Base-by-base conservation (phyloP, 1,140 invertebrate genomes). In the Muscidifurax raptorellus region DNA sequence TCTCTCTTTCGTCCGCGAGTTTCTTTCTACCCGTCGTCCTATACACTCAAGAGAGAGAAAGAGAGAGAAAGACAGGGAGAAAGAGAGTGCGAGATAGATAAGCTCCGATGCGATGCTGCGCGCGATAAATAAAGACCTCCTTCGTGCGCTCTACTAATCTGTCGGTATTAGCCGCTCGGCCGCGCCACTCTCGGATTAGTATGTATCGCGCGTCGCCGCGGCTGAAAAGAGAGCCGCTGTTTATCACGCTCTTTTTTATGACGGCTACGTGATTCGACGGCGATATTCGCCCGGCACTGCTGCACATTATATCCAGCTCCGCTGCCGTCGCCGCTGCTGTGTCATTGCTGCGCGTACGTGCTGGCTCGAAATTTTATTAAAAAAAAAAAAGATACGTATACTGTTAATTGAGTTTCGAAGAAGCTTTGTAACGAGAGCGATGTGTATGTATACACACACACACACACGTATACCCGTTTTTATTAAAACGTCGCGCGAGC, bases 241-340 rank as follows among this genome's bases (percentile, higher is more conserved):
- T 85, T 85, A 85, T 85, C 84, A 81, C 79, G 32, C 71, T 25
- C 18, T 83, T 82, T 80, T 79, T 84, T 84, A 84, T 64, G 83
- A 80, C 76, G 28, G 9, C 28, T 79, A 79, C 83, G 83, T 84
- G 82, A 78, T 79, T 59, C 44, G 76, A 67, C 40, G 82, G 40
- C 25, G 52, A 30, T 66, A 75, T 75, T n/a, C 77, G 52, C 13
- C 13, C 36, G 18, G 28, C 25, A 10, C 64, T 80, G 64, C n/a
- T 32, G 32, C 59, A 22, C 78, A 13, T 40, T 59, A 12, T 47
- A n/a, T 59, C 52, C 22, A n/a, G 15, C 6, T 59, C 0, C 25
- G 7, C 9, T 67, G 7, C 9, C 28, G 3, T 25, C 7, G 22
- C 1, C 25, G 18, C 15, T 7, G 28, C 59, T n/a, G 59, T 79